These are phyloP conservation scores for Chirona hameri DNA, from an alignment of 2,888 invertebrate genomes.

Conservation along the genomic window DNA sequence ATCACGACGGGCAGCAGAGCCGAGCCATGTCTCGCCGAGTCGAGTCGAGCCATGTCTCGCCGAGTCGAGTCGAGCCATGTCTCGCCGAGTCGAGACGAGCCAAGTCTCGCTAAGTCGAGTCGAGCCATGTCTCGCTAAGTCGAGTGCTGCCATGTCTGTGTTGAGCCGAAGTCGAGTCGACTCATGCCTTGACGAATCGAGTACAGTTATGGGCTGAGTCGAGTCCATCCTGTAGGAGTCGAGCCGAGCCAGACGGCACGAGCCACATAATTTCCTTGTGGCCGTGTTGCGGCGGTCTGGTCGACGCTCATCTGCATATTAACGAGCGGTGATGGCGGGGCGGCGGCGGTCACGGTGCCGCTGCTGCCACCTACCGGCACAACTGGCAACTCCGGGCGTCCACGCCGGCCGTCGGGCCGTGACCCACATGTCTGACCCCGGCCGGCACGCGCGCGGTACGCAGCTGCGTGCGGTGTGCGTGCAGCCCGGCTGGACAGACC, in stretches of 20 bases:
- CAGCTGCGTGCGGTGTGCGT: not conserved
- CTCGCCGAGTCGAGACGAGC: not conserved
- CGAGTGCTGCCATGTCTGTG: too few species aligned
- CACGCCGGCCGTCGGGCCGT: not conserved
- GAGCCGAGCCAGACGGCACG: not conserved
- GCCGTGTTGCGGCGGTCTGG: not conserved
- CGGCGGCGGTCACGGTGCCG: not conserved
- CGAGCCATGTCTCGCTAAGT: too few species aligned
- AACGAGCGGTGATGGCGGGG: not conserved
- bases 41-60: too few species aligned
- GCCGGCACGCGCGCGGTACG: not conserved
- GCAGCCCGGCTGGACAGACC: not conserved
- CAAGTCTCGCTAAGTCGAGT: too few species aligned
- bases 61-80: too few species aligned
- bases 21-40: too few species aligned
- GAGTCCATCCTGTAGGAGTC: too few species aligned
- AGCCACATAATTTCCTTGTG: not conserved
- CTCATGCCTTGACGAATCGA: too few species aligned
- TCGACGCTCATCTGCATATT: not conserved
- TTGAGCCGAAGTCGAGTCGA: too few species aligned
- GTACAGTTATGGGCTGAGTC: too few species aligned
- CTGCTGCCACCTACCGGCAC: not conserved
- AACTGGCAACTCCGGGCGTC: not conserved
- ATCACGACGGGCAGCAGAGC: too few species aligned
- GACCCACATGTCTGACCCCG: not conserved